Base-by-base conservation (phyloP, 2,888 invertebrate species). In the Tetranychus truncatus region DNA sequence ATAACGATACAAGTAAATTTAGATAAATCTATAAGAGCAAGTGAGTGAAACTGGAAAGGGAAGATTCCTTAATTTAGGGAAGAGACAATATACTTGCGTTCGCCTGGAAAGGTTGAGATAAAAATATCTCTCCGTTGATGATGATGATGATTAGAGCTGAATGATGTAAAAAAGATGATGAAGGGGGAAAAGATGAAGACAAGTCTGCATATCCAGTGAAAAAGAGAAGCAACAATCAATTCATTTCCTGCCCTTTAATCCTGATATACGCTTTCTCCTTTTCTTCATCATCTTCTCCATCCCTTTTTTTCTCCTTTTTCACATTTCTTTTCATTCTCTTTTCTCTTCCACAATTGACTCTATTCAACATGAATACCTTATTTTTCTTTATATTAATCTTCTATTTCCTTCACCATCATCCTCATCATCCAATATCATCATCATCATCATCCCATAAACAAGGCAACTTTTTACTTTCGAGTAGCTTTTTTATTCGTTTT, bases 301-400 rank as follows among this genome's bases (percentile, higher is more conserved):
- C 11, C 69, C n/a, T 20, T 69, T 69, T 9, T 9, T 15, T 69
- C 69, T 69, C n/a, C 24, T n/a, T 69, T n/a, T 69, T 55, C 15
- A 9, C 15, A 15, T 55, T 55, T 55, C 9, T 55, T 55, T 15
- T 15, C 9, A 15, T 24, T 24, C 69, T 69, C 69, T 69, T 24
- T n/a, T 69, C 69, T 69, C 66, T 69, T 24, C 69, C 24, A 69
- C 69, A 20, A 24, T n/a, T 24, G 69, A 69, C 24, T 69, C 69
- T 69, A 24, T 69, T 69, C 24, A 69, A 69, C n/a, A 20, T 15
- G 69, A 69, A 24, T 69, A 24, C 11, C n/a, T 69, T 24, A 15
- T n/a, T 69, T 55, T 15, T 15, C 15, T 55, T 55, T 15, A 55
- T 55, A 55, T 55, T 55, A 55, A 55, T 55, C 55, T 55, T 15